These are phyloP conservation scores for Ceratosolen solmsi DNA, from an alignment of 1,140 invertebrate species.

Conservation along the genomic window DNA sequence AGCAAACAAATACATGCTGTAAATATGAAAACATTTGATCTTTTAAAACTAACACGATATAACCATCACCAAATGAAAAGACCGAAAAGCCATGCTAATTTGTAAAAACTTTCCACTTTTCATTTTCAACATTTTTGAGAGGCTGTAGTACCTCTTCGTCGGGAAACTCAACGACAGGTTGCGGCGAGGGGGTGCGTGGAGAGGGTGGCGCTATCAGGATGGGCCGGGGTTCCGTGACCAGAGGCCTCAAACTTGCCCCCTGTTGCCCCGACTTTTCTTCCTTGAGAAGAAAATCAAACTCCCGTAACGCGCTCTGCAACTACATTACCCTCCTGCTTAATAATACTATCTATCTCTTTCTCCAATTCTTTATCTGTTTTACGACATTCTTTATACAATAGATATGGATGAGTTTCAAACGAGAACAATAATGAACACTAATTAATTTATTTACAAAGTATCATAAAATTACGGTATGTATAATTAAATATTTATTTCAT, in stretches of 20 bases:
- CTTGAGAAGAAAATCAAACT: slow-evolving; percentile 91
- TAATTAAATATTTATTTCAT: too few species aligned
- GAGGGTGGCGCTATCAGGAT: slow-evolving; percentile 74
- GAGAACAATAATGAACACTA: too few species aligned
- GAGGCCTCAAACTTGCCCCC: slow-evolving; percentile 71
- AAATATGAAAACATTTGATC: neutral
- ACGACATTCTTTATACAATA: neutral
- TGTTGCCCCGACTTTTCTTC: slow-evolving; percentile 78
- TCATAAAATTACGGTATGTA: too few species aligned
- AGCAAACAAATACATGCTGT: too few species aligned
- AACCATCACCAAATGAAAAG: neutral
- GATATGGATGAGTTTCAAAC: neutral
- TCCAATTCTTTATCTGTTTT: neutral
- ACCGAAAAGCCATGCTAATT: slow-evolving; percentile 55
- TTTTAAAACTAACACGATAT: neutral
- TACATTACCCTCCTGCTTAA: slow-evolving; percentile 73
- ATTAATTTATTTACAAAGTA: too few species aligned
- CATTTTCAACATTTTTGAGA: neutral
- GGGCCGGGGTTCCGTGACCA: slow-evolving; percentile 72
- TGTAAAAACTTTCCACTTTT: neutral
- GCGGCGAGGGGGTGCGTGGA: slow-evolving; percentile 82
- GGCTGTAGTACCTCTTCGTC: slow-evolving; percentile 79
- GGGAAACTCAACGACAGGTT: slow-evolving; percentile 85
- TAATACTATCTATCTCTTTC: slow-evolving; percentile 21
- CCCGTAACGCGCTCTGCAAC: slow-evolving; percentile 86